phyloP scores from a whole-genome alignment of 2,888 invertebrate genomes.

The Tholera decimalis region DNA sequence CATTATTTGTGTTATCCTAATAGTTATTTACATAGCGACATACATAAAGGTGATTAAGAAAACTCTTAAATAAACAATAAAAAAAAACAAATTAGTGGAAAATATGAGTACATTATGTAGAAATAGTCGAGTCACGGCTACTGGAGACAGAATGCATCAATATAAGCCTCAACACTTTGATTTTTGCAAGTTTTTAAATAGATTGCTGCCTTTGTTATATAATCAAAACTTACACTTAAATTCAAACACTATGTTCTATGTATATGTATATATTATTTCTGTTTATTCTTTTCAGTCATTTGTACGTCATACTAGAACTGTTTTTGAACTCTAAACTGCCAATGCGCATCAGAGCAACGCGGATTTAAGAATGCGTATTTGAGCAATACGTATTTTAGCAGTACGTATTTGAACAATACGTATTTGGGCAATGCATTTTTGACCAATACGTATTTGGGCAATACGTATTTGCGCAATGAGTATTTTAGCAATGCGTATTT shows the following conservation, averaged over 20 bases:
- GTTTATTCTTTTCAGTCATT: not conserved
- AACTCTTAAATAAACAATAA: conserved; percentile 52
- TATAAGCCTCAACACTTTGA: conserved; percentile 53
- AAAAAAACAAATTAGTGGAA: conserved; percentile 73
- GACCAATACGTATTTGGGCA: too few relatives aligned
- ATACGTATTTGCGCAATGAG: too few relatives aligned
- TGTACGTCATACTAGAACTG: not conserved
- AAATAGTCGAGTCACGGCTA: conserved; percentile 63
- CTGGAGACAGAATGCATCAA: conserved; percentile 75
- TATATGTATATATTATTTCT: not conserved
- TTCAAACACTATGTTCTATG: not conserved
- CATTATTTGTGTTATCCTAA: not conserved
- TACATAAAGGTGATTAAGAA: conserved; percentile 56
- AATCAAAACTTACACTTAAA: not conserved
- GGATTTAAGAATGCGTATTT: too few relatives aligned
- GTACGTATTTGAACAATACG: too few relatives aligned
- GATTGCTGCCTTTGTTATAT: not conserved
- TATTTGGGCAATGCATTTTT: too few relatives aligned
- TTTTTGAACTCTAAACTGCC: not conserved
- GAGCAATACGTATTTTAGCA: too few relatives aligned
- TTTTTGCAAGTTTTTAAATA: conserved; percentile 15
- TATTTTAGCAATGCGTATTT: too few relatives aligned
- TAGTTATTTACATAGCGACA: conserved; percentile 34
- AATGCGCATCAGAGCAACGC: not conserved
- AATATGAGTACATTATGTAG: conserved; percentile 71